Evolutionary conservation across 2,797 vertebrate species (phyloP).

Genomic region (Octomys mimax): DNA sequence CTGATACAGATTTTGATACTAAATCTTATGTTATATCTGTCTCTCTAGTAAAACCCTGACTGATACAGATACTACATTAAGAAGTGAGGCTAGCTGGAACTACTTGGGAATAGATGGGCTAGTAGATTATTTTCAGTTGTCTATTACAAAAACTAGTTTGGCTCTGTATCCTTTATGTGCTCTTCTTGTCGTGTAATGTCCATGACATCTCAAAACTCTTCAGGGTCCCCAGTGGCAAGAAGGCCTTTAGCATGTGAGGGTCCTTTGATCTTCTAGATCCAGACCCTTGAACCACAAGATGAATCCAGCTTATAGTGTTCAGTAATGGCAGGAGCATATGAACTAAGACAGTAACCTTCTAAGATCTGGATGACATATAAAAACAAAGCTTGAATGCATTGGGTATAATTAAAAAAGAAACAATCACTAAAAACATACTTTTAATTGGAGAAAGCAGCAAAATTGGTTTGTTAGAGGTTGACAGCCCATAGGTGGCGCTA

Average conservation of each 20-base stretch:
- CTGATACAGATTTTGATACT: too few species aligned
- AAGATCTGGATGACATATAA: not conserved
- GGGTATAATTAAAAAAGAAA: not conserved
- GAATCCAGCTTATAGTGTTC: not conserved
- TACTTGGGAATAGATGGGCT: too few species aligned
- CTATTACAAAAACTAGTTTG: not conserved
- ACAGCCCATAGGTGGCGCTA: not conserved
- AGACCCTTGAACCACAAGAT: too few species aligned
- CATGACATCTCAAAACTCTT: not conserved
- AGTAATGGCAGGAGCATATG: not conserved
- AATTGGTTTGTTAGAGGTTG: not conserved
- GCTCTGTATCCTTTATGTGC: not conserved
- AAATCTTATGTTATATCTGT: too few species aligned
- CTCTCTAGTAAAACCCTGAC: too few species aligned
- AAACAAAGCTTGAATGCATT: not conserved
- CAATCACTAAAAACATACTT: not conserved
- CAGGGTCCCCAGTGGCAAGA: not conserved
- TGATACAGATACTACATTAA: not conserved
- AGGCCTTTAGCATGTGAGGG: not conserved
- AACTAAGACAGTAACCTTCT: not conserved
- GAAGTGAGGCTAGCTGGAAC: not conserved
- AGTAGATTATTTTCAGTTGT: not conserved
- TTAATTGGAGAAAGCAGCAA: conserved; percentile 12
- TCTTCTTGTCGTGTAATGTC: not conserved
- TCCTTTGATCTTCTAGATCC: not conserved